These are phyloP conservation scores for Anarrhichthys ocellatus DNA, from an alignment of 2,113 vertebrate species.

Conservation along the genomic window DNA sequence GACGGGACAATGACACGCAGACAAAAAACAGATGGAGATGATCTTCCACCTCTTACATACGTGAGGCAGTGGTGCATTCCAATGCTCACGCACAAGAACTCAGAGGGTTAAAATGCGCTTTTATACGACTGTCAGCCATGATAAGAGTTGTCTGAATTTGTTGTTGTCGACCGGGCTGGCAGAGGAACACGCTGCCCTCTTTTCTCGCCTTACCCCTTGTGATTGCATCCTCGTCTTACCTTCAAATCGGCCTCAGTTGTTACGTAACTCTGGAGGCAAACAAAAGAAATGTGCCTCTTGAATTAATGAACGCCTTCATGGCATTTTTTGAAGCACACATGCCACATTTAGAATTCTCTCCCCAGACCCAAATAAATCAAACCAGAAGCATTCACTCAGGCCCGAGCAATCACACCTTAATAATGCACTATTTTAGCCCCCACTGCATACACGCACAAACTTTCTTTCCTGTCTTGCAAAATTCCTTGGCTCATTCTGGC, in stretches of 20 bases:
- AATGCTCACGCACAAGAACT: slow-evolving; percentile 2
- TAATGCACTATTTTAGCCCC: slow-evolving; percentile 61
- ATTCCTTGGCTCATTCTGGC: slow-evolving; percentile 68
- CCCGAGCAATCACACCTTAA: slow-evolving; percentile 52
- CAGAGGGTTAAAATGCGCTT: slow-evolving; percentile 2
- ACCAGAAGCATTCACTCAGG: slow-evolving; percentile 30
- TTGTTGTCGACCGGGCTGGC: background rate
- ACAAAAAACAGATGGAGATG: background rate
- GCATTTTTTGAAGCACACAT: slow-evolving; percentile 10
- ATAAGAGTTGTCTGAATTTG: slow-evolving; percentile 18
- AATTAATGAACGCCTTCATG: slow-evolving; percentile 12
- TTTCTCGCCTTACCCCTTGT: background rate
- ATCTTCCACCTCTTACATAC: slow-evolving; percentile 6
- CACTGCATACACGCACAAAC: slow-evolving; percentile 35
- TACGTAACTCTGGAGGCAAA: slow-evolving; percentile 13
- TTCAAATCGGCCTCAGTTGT: slow-evolving; percentile 27
- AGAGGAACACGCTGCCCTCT: slow-evolving; percentile 29
- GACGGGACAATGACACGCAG: slow-evolving; percentile 1
- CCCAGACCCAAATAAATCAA: slow-evolving; percentile 34
- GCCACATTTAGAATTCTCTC: slow-evolving; percentile 12
- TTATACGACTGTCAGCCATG: slow-evolving; percentile 3
- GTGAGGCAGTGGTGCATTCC: background rate
- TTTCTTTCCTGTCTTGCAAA: slow-evolving; percentile 68
- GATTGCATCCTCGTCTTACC: slow-evolving; percentile 16
- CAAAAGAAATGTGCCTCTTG: background rate